These are phyloP conservation scores for Poecilus cupreus DNA, from an alignment of 2,888 invertebrate genomes.

Conservation along the genomic window DNA sequence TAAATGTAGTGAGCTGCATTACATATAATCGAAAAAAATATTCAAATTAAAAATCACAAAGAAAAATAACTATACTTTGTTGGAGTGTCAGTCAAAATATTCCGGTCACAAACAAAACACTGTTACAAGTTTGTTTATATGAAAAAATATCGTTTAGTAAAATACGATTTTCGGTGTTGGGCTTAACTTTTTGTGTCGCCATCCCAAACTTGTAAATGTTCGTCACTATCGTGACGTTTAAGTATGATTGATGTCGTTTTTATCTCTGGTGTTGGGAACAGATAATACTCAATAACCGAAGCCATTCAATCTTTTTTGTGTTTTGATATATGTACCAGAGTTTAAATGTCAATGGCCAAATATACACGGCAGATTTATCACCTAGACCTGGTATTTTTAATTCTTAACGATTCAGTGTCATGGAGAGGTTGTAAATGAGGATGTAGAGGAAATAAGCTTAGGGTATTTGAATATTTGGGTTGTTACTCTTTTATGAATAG, in stretches of 20 bases:
- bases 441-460: background rate
- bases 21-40: no score
- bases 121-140: background rate
- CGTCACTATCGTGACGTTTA: conserved; percentile 53
- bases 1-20: no score
- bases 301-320: conserved; percentile 50
- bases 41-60: no score
- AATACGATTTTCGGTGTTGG: conserved; percentile 11
- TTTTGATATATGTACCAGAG: conserved; percentile 50
- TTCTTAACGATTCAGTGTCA: background rate
- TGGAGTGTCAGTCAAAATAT: background rate
- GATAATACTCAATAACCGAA: conserved; percentile 56
- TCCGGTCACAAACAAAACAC: background rate
- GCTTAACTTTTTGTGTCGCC: background rate
- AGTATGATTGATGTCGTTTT: conserved; percentile 55
- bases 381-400: background rate
- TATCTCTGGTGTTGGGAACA: conserved; percentile 50
- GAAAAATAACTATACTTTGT: no score
- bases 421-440: background rate
- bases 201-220: conserved; percentile 55
- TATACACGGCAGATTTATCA: conserved; percentile 30
- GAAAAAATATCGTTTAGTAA: background rate
- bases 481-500: background rate
- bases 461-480: background rate
- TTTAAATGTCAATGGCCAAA: conserved; percentile 45